These are phyloP conservation scores for Brachirus orientalis DNA, from an alignment of 2,113 vertebrate genomes.

Conservation along the genomic window DNA sequence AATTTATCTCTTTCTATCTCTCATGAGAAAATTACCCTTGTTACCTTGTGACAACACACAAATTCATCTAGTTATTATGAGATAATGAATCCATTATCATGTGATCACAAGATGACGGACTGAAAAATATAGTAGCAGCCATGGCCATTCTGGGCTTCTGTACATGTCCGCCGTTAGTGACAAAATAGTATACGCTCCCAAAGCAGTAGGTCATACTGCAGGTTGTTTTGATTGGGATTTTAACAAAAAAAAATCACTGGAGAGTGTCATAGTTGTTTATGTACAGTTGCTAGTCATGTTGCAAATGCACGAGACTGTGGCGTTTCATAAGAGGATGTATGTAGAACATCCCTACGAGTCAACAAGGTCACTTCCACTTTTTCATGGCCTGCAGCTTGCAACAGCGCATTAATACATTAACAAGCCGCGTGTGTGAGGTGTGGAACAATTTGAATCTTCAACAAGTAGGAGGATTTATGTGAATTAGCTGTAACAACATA, in stretches of 20 bases:
- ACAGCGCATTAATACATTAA: constrained; percentile 41
- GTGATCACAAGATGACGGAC: no score
- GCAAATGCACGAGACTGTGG: constrained; percentile 65
- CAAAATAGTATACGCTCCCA: background rate
- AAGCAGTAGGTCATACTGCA: background rate
- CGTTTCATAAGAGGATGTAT: constrained; percentile 82
- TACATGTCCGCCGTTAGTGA: background rate
- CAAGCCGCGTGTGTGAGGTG: constrained; percentile 1
- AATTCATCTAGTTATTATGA: no score
- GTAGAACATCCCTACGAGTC: constrained; percentile 68
- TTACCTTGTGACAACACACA: no score
- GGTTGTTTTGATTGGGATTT: background rate
- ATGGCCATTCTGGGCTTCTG: no score
- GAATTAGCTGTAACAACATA: no score
- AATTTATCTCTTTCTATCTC: no score
- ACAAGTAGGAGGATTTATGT: no score
- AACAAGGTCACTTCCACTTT: constrained; percentile 83
- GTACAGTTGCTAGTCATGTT: constrained; percentile 41
- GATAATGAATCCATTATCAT: no score
- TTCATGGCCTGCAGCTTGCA: constrained; percentile 58
- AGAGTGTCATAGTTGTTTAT: constrained; percentile 49
- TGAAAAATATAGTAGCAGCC: no score
- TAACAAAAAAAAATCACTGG: background rate
- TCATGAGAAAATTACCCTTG: no score
- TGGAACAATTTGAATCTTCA: background rate